Percentiles rank a stretch among this genome's conserved stretches.
phyloP scores from a whole-genome alignment of 2,888 invertebrate species.

The Rotaria sp. region DNA sequence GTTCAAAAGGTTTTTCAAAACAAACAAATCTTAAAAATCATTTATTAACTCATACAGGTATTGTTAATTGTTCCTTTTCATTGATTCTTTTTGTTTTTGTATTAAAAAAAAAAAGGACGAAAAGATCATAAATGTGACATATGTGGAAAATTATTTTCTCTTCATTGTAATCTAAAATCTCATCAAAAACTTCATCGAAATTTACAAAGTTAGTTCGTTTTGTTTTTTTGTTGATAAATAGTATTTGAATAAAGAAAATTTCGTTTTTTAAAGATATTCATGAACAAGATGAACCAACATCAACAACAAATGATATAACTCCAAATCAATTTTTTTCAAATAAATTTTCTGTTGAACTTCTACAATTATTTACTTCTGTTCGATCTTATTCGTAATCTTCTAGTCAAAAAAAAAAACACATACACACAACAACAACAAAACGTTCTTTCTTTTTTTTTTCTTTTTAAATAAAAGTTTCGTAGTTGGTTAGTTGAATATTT shows the following conservation, averaged over 20 bases:
- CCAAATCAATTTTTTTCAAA: not conserved
- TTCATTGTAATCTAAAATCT: slow-evolving; percentile 85
- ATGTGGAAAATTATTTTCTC: slow-evolving; percentile 89
- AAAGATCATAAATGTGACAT: slow-evolving; percentile 81
- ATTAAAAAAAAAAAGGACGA: not conserved
- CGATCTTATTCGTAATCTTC: not conserved
- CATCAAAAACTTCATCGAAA: slow-evolving; percentile 83
- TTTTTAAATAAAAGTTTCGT: not conserved
- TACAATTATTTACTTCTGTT: slow-evolving; percentile 6
- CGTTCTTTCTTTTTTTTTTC: not conserved
- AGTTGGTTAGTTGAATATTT: not conserved
- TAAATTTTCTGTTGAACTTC: not conserved
- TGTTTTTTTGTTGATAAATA: not conserved
- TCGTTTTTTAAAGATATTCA: not conserved
- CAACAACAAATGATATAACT: not conserved
- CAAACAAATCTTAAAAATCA: slow-evolving; percentile 40
- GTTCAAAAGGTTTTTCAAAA: slow-evolving; percentile 74
- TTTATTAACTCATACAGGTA: slow-evolving; percentile 65
- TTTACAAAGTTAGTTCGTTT: not conserved
- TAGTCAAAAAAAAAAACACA: not conserved
- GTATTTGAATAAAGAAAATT: not conserved
- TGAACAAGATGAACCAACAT: not conserved
- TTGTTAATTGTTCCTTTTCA: slow-evolving; percentile 49
- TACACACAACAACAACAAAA: too few relatives aligned
- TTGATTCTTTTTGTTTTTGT: not conserved